These are phyloP conservation scores for Premnoplex brunnescens DNA, from an alignment of 2,797 vertebrate genomes.

Conservation along the genomic window DNA sequence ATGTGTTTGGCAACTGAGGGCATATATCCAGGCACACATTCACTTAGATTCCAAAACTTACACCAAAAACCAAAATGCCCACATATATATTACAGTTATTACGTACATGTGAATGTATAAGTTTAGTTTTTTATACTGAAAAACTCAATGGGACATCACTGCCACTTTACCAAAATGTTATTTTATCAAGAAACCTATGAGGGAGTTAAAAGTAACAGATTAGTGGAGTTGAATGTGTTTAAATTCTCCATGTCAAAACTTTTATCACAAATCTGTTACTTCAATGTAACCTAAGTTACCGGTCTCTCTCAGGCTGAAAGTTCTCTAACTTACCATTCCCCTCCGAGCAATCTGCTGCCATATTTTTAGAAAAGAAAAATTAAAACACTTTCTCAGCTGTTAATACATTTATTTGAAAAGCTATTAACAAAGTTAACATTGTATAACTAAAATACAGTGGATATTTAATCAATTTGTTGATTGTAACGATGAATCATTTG, in stretches of 20 bases:
- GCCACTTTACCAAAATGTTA: not conserved
- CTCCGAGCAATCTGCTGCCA: slow-evolving; percentile 75
- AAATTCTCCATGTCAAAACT: not conserved
- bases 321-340: slow-evolving; percentile 78
- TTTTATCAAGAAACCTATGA: not conserved
- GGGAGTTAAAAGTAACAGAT: slow-evolving; percentile 2
- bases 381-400: slow-evolving; percentile 70
- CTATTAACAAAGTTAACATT: slow-evolving; percentile 31
- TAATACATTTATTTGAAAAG: slow-evolving; percentile 59
- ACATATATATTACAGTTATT: not conserved
- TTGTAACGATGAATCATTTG: not conserved
- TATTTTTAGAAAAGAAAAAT: slow-evolving; percentile 77
- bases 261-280: slow-evolving; percentile 7
- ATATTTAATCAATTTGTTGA: not conserved
- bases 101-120: not conserved
- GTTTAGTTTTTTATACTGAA: not conserved
- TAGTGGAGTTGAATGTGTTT: not conserved
- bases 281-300: slow-evolving; percentile 23
- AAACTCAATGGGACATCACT: not conserved
- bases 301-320: slow-evolving; percentile 49
- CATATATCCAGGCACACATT: not conserved
- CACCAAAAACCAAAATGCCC: not conserved
- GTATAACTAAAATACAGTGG: slow-evolving; percentile 39
- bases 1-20: not conserved
- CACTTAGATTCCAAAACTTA: not conserved